A percentile compares a stretch with the other conserved stretches of the same genome.
Conservation (phyloP, 2,113 vertebrate species). For the Pleuronectes platessa region DNA sequence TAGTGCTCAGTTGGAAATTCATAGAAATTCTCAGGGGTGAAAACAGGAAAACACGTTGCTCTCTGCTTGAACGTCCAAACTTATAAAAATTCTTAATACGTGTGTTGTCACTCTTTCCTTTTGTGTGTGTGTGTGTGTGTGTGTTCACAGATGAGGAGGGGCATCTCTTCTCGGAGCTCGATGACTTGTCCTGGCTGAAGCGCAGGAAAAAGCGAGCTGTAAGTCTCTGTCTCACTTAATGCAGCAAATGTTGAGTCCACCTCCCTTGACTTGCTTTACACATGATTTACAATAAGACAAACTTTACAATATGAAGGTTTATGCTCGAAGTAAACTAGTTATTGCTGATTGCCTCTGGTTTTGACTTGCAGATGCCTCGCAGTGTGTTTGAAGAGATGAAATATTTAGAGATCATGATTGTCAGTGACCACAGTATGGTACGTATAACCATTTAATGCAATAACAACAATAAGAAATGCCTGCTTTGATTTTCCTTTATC, state of each 20-base stretch:
- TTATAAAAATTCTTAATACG: slow-evolving; percentile 32
- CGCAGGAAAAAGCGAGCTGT: slow-evolving; percentile 93
- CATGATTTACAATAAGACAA: slow-evolving; percentile 3
- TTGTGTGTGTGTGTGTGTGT: slow-evolving; percentile 45
- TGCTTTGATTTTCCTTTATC: too few relatives aligned
- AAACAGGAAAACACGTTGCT: background rate
- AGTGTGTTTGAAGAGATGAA: slow-evolving; percentile 97
- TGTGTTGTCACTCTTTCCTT: background rate
- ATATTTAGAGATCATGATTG: slow-evolving; percentile 97
- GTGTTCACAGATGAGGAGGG: slow-evolving; percentile 81
- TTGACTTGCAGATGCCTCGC: slow-evolving; percentile 85
- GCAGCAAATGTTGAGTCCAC: slow-evolving; percentile 6
- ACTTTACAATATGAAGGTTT: background rate
- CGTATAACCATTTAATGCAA: slow-evolving; percentile 45
- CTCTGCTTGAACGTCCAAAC: background rate
- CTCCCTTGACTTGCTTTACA: slow-evolving; percentile 8
- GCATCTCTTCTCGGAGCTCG: slow-evolving; percentile 81
- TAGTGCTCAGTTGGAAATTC: background rate
- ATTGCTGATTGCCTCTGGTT: background rate
- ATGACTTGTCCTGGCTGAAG: slow-evolving; percentile 90
- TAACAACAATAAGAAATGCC: background rate
- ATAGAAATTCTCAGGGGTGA: background rate
- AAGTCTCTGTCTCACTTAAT: slow-evolving; percentile 69
- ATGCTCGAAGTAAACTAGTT: background rate
- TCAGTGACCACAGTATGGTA: slow-evolving; percentile 97